A percentile compares a stretch with the other conserved stretches of the same genome.
phyloP scores from a whole-genome alignment of 2,797 vertebrate genomes.

The Tachyglossus aculeatus region DNA sequence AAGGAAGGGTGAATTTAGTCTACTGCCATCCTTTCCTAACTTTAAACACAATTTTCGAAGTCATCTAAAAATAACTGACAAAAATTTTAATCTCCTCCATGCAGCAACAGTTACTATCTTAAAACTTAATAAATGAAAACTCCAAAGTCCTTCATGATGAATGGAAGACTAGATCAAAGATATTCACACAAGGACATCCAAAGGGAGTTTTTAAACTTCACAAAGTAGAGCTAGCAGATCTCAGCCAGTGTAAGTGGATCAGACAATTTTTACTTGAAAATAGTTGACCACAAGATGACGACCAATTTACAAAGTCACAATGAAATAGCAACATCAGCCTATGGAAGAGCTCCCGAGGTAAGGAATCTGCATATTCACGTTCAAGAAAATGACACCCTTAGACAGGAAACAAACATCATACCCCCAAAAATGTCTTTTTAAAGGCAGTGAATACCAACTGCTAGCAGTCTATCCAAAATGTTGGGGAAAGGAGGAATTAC shows the following conservation, averaged over 20 bases:
- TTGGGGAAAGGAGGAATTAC: conserved; percentile 68
- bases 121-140: conserved; percentile 22
- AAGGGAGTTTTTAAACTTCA: conserved; percentile 5
- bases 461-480: conserved; percentile 47
- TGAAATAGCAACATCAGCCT: background rate
- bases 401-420: conserved; percentile 3
- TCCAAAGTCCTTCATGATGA: background rate
- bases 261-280: conserved; percentile 25
- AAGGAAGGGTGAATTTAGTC: too few relatives aligned
- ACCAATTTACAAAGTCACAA: conserved; percentile 19
- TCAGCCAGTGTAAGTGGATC: conserved; percentile 11
- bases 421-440: conserved; percentile 8
- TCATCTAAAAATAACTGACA: too few relatives aligned
- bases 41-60: too few relatives aligned
- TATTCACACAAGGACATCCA: background rate
- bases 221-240: conserved; percentile 4
- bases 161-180: conserved; percentile 27
- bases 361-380: background rate
- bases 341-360: conserved; percentile 31
- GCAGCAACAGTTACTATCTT: conserved; percentile 26
- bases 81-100: conserved; percentile 10
- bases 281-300: background rate
- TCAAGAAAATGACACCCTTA: conserved; percentile 8
- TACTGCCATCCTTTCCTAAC: too few relatives aligned
- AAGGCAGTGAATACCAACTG: conserved; percentile 34